Base-by-base conservation (phyloP, 2,888 invertebrate species). In the Archaeoteleia sp. region DNA sequence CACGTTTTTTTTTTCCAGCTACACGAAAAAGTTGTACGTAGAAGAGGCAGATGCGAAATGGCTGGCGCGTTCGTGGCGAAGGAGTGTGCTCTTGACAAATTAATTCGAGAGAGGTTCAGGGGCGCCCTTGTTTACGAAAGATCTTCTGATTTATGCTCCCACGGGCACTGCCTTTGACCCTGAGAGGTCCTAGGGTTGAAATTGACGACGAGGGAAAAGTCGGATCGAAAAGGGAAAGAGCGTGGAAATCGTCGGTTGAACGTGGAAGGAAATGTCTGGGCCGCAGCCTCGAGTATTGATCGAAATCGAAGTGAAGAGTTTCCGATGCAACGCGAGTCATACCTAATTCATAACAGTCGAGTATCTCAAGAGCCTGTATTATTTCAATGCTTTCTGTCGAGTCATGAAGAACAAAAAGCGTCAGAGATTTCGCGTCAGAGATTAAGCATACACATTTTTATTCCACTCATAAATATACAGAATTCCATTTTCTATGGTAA, bases 301-400 rank as follows among this genome's bases (percentile, higher is more conserved):
- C 82, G 82, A 67, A 82, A 82, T 80, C 79, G 78, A 78, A 79
- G 75, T 75, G 73, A 72, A 76, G 75, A 78, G 75, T 76, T 75
- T 49, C 67, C 73, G 68, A 71, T 74, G 71, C 62, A 42, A 25
- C 65, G 62, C 67, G 72, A 76, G 75, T 77, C 75, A 78, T 78
- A 78, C 71, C 72, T 79, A 79, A 81, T 81, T 82, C 80, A 80
- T 79, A 72, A 67, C 53, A 32, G 39, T 51, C 60, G 34, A 20
- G 20, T 2, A 20, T 5, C 3, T 20, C 20, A 5, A 20, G 20
- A 20, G 20, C n/a, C n/a, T n/a, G n/a, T n/a, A n/a, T n/a, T n/a
- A n/a, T n/a, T n/a, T n/a, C n/a, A n/a, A n/a, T n/a, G n/a, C n/a
- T n/a, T n/a, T n/a, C n/a, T n/a, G n/a, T n/a, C n/a, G n/a, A n/a